Conservation (phyloP, 2,113 vertebrate species). For the zebrafish (Danio rerio) region DNA sequence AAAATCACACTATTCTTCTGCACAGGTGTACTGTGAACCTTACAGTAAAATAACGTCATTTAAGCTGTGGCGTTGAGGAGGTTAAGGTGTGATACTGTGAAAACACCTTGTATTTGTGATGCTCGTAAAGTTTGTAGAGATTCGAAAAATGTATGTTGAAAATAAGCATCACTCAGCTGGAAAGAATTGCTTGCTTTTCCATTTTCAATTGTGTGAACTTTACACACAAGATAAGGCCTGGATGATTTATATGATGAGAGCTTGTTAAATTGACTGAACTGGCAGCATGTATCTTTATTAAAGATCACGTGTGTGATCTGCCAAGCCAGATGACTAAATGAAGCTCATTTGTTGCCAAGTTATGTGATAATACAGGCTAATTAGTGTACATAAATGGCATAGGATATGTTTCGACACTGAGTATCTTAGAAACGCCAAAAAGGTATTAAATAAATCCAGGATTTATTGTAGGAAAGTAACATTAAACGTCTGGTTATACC, state of each 20-base stretch:
- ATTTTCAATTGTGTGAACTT: constrained; percentile 14
- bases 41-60: background rate
- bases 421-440: background rate
- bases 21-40: background rate
- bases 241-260: background rate
- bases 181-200: background rate
- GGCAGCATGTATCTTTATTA: background rate
- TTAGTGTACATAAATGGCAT: constrained; percentile 12
- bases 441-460: background rate
- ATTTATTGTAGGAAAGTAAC: background rate
- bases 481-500: background rate
- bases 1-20: background rate
- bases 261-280: background rate
- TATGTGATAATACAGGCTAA: background rate
- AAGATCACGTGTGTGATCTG: background rate
- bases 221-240: constrained; percentile 22
- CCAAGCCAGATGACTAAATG: background rate
- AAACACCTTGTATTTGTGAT: background rate
- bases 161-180: background rate
- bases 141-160: background rate
- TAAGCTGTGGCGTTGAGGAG: background rate
- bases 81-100: constrained; percentile 38
- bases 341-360: background rate
- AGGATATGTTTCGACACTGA: background rate
- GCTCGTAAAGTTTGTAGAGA: background rate